Conservation (phyloP, 2,888 invertebrate genomes). For the Prosapia bicincta region DNA sequence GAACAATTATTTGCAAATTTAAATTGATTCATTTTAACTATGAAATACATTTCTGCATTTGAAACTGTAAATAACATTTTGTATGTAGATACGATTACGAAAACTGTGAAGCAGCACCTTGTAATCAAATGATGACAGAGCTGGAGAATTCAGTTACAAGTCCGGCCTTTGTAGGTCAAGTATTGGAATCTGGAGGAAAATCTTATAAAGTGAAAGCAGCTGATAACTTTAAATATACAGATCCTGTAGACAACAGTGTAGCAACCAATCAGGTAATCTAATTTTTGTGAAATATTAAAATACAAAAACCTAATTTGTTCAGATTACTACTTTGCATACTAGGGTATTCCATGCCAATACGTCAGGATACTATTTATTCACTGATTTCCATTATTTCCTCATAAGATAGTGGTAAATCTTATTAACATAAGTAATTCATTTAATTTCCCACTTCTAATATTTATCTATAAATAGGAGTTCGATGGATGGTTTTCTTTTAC, state of each 20-base stretch:
- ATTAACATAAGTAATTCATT: no score
- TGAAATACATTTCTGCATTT: neutral
- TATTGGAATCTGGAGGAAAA: constrained; percentile 51
- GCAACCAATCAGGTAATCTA: constrained; percentile 79
- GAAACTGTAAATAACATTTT: neutral
- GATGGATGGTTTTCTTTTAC: no score
- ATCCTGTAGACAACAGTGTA: constrained; percentile 90
- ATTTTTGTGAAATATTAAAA: neutral
- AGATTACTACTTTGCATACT: no score
- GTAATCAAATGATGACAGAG: constrained; percentile 84
- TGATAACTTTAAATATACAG: constrained; percentile 94
- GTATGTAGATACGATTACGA: constrained; percentile 90
- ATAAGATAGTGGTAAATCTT: no score
- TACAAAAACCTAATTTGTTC: no score
- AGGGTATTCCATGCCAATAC: no score
- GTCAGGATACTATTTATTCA: no score
- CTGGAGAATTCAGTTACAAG: constrained; percentile 67
- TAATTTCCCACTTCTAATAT: no score
- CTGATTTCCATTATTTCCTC: no score
- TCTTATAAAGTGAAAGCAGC: constrained; percentile 73
- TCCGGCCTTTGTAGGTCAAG: constrained; percentile 47
- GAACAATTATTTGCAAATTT: constrained; percentile 20
- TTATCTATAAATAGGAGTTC: no score
- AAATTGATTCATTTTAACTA: neutral
- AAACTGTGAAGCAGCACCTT: constrained; percentile 83